Conservation (phyloP, 2,888 invertebrate species). For the Agrenia bidenticulata region DNA sequence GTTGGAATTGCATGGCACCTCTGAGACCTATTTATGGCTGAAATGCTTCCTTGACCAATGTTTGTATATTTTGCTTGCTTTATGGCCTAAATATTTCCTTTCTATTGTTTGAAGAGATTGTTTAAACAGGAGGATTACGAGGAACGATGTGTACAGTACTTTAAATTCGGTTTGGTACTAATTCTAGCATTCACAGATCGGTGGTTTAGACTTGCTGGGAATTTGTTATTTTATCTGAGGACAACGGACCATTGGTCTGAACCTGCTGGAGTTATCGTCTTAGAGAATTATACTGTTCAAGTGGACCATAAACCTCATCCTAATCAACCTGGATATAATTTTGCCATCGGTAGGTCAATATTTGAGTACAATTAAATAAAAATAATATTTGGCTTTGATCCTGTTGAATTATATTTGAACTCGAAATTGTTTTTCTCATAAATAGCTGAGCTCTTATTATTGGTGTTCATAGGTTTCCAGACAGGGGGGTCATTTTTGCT, state of each 20-base stretch:
- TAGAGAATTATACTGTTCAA: constrained; percentile 82
- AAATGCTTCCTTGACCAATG: no score
- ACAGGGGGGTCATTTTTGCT: constrained; percentile 72
- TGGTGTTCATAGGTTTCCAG: constrained; percentile 33
- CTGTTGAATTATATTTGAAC: no score
- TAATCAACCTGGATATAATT: constrained; percentile 25
- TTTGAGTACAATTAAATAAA: no score
- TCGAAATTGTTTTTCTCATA: no score
- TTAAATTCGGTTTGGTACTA: background rate
- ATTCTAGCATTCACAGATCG: constrained; percentile 70
- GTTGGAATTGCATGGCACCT: no score
- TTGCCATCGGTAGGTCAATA: constrained; percentile 33
- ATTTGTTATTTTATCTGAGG: constrained; percentile 89
- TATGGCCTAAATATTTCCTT: constrained; percentile 1
- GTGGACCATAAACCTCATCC: constrained; percentile 61
- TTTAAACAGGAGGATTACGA: no score
- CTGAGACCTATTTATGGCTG: no score
- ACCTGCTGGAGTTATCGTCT: constrained; percentile 81
- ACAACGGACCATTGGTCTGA: constrained; percentile 84
- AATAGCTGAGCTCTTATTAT: no score
- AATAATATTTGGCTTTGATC: no score
- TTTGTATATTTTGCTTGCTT: constrained; percentile 7
- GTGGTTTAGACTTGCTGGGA: constrained; percentile 90
- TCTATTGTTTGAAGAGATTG: background rate
- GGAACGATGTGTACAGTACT: no score